These are phyloP conservation scores for Enteromius trimaculatus DNA, from an alignment of 2,797 vertebrate genomes.

Conservation along the genomic window DNA sequence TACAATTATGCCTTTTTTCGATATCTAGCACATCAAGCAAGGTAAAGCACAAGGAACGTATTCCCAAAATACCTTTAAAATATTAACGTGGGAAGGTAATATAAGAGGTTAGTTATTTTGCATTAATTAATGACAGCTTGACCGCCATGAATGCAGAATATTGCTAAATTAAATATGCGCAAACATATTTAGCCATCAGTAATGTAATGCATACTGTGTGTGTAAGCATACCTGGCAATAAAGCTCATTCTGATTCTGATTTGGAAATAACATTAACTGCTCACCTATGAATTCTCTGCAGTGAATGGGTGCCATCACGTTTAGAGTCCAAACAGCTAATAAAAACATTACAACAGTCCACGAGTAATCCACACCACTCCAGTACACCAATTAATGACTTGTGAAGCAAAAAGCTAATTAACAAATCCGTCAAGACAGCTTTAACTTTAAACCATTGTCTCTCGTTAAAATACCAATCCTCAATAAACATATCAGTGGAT, in stretches of 20 bases:
- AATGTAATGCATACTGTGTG: no score
- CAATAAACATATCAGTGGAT: neutral
- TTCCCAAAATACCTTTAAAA: constrained; percentile 25
- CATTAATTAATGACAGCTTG: neutral
- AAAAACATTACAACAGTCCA: neutral
- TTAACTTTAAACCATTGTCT: neutral
- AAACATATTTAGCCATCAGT: constrained; percentile 11
- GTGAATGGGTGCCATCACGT: neutral
- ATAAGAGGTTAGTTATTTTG: constrained; percentile 1
- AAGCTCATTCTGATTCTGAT: neutral
- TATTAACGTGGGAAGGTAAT: constrained; percentile 8
- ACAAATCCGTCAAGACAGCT: neutral
- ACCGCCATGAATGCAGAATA: constrained; percentile 3
- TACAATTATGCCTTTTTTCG: constrained; percentile 17
- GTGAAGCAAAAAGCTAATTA: neutral
- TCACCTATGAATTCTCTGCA: neutral
- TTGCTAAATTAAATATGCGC: constrained; percentile 22
- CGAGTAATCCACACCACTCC: neutral
- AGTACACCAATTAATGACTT: neutral
- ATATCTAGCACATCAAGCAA: constrained; percentile 28
- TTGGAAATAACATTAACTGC: neutral
- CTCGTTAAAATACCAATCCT: neutral
- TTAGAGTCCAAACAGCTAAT: neutral
- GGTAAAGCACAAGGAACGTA: constrained; percentile 17
- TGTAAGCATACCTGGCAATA: no score